Evolutionary conservation across 2,888 invertebrate species (phyloP).

Genomic region (Tetragonula carbonaria): DNA sequence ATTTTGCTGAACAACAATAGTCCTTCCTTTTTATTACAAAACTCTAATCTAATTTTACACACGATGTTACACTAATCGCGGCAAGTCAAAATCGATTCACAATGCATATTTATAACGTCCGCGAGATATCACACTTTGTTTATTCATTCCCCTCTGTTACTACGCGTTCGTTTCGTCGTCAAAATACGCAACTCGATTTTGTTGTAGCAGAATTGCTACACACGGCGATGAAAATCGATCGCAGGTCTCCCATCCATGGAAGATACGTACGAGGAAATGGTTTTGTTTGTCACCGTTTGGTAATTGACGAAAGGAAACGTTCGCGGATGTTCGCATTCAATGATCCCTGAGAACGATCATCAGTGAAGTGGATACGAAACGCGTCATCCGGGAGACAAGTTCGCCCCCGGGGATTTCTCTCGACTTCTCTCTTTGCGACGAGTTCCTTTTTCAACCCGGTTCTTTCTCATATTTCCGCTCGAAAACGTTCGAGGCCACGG

Average conservation of each 20-base stretch:
- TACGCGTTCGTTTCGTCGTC: background rate
- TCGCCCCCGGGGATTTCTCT: background rate
- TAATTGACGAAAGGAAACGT: background rate
- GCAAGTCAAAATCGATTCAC: background rate
- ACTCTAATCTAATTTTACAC: background rate
- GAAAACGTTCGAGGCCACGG: background rate
- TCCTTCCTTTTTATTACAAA: background rate
- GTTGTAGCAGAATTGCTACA: background rate
- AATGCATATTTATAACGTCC: background rate
- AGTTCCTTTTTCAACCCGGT: background rate
- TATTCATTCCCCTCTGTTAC: background rate
- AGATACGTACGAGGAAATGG: background rate
- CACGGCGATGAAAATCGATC: background rate
- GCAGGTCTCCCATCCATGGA: background rate
- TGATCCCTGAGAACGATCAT: background rate
- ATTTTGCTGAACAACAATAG: background rate
- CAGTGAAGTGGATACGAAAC: background rate
- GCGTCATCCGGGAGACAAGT: conserved; percentile 8
- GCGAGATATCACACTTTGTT: too few species aligned
- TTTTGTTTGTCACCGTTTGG: background rate
- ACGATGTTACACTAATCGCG: background rate
- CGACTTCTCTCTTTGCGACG: too few species aligned
- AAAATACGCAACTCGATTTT: background rate
- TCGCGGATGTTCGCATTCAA: background rate
- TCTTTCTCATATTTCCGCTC: background rate